phyloP scores from a whole-genome alignment of 2,888 invertebrate genomes.

The Platycheirus albimanus region DNA sequence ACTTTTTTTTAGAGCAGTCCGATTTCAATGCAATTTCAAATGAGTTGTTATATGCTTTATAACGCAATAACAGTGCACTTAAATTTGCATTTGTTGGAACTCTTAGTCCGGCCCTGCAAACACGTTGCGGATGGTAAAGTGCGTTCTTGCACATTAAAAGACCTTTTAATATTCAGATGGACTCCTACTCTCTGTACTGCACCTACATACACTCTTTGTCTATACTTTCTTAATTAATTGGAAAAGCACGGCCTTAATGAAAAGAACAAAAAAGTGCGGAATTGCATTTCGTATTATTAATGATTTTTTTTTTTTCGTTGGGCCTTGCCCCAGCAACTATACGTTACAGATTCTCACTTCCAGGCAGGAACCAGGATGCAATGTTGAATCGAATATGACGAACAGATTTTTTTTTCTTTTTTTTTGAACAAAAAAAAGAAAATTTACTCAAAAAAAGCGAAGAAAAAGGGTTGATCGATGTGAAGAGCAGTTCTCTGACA shows the following conservation, averaged over 20 bases:
- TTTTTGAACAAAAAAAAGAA: too few species aligned
- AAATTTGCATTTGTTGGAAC: too few species aligned
- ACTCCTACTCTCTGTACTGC: neutral
- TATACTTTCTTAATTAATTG: conserved; percentile 62
- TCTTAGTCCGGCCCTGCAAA: too few species aligned
- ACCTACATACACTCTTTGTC: neutral
- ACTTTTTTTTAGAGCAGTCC: too few species aligned
- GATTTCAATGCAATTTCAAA: too few species aligned
- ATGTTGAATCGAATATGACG: neutral
- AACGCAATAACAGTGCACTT: too few species aligned
- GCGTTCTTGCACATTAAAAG: neutral
- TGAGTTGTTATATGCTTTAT: too few species aligned
- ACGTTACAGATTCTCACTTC: conserved; percentile 18
- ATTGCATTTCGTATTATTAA: conserved; percentile 66
- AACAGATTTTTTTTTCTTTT: neutral
- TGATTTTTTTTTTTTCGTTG: conserved; percentile 12
- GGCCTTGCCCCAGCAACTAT: neutral
- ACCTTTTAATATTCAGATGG: conserved; percentile 1
- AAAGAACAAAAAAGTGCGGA: conserved; percentile 36
- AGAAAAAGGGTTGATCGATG: conserved; percentile 21
- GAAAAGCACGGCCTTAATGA: neutral
- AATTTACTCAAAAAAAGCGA: neutral
- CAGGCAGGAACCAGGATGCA: neutral
- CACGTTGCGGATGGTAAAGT: neutral
- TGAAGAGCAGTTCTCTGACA: conserved; percentile 33